phyloP scores from a whole-genome alignment of 1,140 invertebrate species.

The Drosophila persimilis region DNA sequence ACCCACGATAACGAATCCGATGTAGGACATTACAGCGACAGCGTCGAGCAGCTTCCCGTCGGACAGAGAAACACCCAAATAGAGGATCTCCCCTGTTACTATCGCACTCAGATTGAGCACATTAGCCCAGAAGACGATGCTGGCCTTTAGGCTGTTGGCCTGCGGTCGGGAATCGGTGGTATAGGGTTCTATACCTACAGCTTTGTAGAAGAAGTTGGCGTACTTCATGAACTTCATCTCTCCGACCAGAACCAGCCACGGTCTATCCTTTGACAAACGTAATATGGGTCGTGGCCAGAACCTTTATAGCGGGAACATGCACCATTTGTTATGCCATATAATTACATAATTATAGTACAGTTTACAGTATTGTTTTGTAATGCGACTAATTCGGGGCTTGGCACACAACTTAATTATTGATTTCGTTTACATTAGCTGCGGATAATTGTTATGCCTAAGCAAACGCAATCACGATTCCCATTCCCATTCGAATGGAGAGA shows the following conservation, averaged over 20 bases:
- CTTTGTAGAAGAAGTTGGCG: constrained; percentile 60
- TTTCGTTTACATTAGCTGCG: constrained; percentile 46
- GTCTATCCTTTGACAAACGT: constrained; percentile 13
- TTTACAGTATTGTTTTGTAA: constrained; percentile 23
- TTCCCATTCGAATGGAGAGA: not conserved
- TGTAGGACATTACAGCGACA: constrained; percentile 69
- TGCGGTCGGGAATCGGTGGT: constrained; percentile 1
- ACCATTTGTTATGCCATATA: constrained; percentile 40
- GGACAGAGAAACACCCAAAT: constrained; percentile 41
- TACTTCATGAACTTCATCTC: constrained; percentile 63
- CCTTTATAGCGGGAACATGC: constrained; percentile 6
- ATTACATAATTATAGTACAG: constrained; percentile 59
- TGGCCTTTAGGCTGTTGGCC: constrained; percentile 1
- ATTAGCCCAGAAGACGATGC: constrained; percentile 55
- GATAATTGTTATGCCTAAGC: constrained; percentile 43
- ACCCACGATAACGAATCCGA: constrained; percentile 65
- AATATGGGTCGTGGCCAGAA: not conserved
- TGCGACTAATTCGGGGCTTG: constrained; percentile 46
- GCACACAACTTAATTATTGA: constrained; percentile 61
- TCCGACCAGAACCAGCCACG: too few species aligned
- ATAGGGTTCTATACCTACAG: constrained; percentile 60
- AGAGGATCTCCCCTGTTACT: constrained; percentile 41
- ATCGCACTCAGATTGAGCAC: constrained; percentile 47
- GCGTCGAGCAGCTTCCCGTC: constrained; percentile 46
- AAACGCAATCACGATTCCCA: constrained; percentile 54